These are phyloP conservation scores for Lagria hirta DNA, from an alignment of 2,888 invertebrate species.

Conservation along the genomic window DNA sequence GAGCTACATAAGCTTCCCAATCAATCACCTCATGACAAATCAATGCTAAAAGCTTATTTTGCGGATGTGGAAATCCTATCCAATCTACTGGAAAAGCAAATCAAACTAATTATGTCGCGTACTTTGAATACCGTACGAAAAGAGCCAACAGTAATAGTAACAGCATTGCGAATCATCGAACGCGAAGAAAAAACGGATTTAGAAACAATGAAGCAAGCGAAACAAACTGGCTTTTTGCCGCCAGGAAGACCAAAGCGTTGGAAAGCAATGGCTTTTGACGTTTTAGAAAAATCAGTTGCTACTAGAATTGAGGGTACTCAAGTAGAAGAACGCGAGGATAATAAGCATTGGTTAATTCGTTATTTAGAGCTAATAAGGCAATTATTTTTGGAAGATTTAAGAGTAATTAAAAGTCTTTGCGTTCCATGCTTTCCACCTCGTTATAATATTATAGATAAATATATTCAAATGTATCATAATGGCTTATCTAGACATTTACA, in stretches of 20 bases:
- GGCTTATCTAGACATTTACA: conserved; percentile 81
- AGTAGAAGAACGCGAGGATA: conserved; percentile 84
- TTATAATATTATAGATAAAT: conserved; percentile 89
- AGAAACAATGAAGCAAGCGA: conserved; percentile 75
- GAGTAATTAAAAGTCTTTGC: conserved; percentile 86
- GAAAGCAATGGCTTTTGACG: conserved; percentile 83
- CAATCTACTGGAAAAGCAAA: conserved; percentile 84
- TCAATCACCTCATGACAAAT: conserved; percentile 85
- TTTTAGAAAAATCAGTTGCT: conserved; percentile 75
- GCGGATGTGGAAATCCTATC: conserved; percentile 92
- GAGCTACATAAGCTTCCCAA: conserved; percentile 93
- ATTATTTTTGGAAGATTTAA: conserved; percentile 85
- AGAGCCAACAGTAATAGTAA: conserved; percentile 93
- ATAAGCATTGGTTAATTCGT: conserved; percentile 94
- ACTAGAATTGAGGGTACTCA: conserved; percentile 93
- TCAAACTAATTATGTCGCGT: conserved; percentile 84
- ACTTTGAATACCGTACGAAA: conserved; percentile 93
- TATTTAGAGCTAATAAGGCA: conserved; percentile 86
- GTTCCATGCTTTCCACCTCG: conserved; percentile 94
- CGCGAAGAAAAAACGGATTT: conserved; percentile 94
- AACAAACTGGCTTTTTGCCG: conserved; percentile 85
- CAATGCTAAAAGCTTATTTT: conserved; percentile 94
- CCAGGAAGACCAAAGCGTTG: conserved; percentile 93
- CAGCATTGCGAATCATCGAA: conserved; percentile 93
- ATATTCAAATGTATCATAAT: conserved; percentile 91